Conservation (phyloP, 2,797 vertebrate species). For the Lepus oiostolus region DNA sequence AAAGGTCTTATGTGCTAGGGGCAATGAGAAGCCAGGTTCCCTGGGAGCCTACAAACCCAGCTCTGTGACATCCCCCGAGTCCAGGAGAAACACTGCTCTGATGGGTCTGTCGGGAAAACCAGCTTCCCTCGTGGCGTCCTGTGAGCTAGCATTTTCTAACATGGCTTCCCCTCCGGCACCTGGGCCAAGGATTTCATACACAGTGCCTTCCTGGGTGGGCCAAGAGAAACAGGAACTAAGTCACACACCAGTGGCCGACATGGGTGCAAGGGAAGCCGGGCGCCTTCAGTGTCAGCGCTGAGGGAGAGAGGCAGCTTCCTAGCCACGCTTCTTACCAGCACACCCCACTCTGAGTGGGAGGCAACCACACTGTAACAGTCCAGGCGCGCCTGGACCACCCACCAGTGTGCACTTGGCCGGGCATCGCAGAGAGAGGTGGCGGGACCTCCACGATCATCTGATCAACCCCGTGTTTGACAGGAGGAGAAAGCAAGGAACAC, state of each 20-base stretch:
- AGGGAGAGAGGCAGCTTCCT: constrained; percentile 13
- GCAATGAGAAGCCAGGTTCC: neutral
- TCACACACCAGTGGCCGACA: constrained; percentile 29
- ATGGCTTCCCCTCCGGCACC: neutral
- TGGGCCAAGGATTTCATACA: constrained; percentile 33
- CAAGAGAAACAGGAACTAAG: constrained; percentile 77
- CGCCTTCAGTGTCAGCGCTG: constrained; percentile 16
- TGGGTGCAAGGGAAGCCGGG: constrained; percentile 65
- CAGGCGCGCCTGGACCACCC: neutral
- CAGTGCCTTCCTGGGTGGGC: constrained; percentile 68
- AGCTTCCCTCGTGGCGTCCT: constrained; percentile 33
- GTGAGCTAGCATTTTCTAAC: constrained; percentile 64
- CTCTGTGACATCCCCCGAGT: neutral
- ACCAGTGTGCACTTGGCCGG: neutral
- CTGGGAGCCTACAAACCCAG: neutral
- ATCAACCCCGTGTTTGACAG: neutral
- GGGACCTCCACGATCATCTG: neutral
- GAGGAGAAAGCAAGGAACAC: neutral
- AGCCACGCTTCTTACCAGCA: neutral
- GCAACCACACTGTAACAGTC: neutral
- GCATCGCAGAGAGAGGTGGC: neutral
- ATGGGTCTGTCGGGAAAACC: constrained; percentile 25
- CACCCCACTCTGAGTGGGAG: neutral
- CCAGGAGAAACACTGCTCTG: neutral
- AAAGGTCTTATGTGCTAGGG: neutral